A percentile compares a stretch with the other conserved stretches of the same genome.
phyloP scores from a whole-genome alignment of 2,888 invertebrate genomes.

The Chouioia cunea region DNA sequence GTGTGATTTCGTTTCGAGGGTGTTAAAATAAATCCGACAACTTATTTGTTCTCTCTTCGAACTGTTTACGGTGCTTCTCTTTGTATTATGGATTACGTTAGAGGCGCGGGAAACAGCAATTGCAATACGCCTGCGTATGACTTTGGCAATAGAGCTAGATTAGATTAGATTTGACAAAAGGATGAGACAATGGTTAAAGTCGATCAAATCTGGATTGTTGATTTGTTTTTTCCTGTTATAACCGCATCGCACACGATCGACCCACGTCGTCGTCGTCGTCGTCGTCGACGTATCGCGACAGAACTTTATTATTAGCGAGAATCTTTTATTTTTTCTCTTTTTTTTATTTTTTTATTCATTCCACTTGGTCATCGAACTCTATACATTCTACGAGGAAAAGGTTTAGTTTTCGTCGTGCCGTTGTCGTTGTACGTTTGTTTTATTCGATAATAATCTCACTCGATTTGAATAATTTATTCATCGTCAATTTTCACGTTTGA shows the following conservation, averaged over 20 bases:
- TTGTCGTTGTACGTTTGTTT: too few species aligned
- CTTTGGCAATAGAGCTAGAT: slow-evolving; percentile 19
- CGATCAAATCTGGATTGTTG: background rate
- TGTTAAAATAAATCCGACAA: background rate
- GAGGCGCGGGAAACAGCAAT: slow-evolving; percentile 39
- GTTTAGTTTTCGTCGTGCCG: too few species aligned
- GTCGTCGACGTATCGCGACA: background rate
- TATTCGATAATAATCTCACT: too few species aligned
- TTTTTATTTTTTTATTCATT: background rate
- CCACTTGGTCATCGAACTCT: too few species aligned
- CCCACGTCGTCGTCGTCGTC: background rate
- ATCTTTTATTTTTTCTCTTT: background rate
- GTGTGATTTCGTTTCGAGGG: background rate
- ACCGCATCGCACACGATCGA: background rate
- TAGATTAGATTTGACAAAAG: too few species aligned
- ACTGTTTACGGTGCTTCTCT: too few species aligned
- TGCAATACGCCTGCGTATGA: slow-evolving; percentile 2
- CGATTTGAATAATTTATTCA: too few species aligned
- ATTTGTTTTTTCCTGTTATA: background rate
- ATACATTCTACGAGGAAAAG: too few species aligned
- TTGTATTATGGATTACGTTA: background rate
- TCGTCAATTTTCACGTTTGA: too few species aligned
- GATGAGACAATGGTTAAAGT: background rate
- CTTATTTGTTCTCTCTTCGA: slow-evolving; percentile 13
- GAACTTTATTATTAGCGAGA: slow-evolving; percentile 2